Evolutionary conservation across 2,888 invertebrate genomes (phyloP), one percentile per base, ranked within the genome.

Genomic region (Trachelus stipa): DNA sequence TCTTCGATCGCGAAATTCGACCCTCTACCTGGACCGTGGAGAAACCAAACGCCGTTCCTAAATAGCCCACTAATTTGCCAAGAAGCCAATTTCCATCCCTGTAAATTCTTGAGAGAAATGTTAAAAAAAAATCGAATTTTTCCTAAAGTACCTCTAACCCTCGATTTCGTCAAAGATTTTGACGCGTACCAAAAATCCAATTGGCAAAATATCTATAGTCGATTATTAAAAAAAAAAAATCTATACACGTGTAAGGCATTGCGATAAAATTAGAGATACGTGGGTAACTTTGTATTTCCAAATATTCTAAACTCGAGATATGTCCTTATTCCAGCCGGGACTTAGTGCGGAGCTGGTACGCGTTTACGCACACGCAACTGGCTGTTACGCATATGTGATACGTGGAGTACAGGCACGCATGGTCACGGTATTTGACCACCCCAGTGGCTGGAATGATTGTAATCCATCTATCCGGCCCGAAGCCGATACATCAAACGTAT

Each of bases 391-490:
- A 71, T 71, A 71, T 71, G 56, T 23, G 56, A 56, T 56, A 56
- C 56, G 56, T 23, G 23, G 23, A 56, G 74, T 12, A 68, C 73
- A 74, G 76, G 68, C 79, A 77, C 87, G 87, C 87, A 88, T 88
- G 90, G 90, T 91, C 91, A 91, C 91, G 91, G 88, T 91, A 87
- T 89, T 91, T 91, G 91, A 88, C 89, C 91, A 91, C 91, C 91
- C 91, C 87, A 86, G 85, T 83, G 87, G 84, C 86, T 86, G 87
- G 88, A 91, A 91, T 91, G 88, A 91, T 91, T 90, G 90, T 91
- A 91, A 91, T 91, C 91, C 90, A 90, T 91, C 91, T 91, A 90
- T 91, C 91, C 91, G 90, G 91, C 87, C 86, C 80, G 82, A 85
- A 84, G 86, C 87, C 87, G 87, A 89, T 90, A 89, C 89, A 87